phyloP scores from a whole-genome alignment of 2,888 invertebrate species.

The Phytoseiulus persimilis region DNA sequence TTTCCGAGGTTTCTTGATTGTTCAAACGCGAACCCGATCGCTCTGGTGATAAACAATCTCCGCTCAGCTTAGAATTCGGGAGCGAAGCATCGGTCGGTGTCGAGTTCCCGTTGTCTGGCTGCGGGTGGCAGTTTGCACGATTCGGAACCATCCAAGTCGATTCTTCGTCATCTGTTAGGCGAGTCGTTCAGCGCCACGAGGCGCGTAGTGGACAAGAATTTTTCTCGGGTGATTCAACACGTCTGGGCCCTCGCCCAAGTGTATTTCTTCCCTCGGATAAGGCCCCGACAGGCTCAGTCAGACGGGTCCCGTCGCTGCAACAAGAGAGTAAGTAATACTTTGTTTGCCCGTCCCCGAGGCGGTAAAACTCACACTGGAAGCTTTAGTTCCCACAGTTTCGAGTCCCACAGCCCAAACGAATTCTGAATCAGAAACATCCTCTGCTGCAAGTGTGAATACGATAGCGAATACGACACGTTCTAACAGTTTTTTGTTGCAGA shows the following conservation, averaged over 20 bases:
- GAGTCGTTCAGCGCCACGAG: no score
- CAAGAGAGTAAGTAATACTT: background rate
- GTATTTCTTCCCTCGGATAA: background rate
- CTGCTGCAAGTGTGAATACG: background rate
- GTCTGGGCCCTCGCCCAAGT: background rate
- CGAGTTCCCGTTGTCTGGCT: background rate
- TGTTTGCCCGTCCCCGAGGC: background rate
- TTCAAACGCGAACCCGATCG: background rate
- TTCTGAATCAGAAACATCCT: background rate
- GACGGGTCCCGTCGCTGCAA: background rate
- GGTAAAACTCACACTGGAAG: background rate
- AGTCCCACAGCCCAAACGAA: background rate
- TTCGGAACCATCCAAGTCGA: background rate
- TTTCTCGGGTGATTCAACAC: background rate
- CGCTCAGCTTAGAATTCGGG: background rate
- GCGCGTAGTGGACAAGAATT: background rate
- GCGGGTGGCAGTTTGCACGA: background rate
- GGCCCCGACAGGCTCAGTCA: background rate
- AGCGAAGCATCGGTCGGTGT: background rate
- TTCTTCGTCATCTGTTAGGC: no score
- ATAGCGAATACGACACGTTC: background rate
- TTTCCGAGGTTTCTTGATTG: background rate
- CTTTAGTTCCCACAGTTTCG: background rate
- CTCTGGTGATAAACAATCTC: background rate
- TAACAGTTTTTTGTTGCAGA: background rate